phyloP scores from a whole-genome alignment of 2,113 vertebrate species.

The Bubo blakistoni region DNA sequence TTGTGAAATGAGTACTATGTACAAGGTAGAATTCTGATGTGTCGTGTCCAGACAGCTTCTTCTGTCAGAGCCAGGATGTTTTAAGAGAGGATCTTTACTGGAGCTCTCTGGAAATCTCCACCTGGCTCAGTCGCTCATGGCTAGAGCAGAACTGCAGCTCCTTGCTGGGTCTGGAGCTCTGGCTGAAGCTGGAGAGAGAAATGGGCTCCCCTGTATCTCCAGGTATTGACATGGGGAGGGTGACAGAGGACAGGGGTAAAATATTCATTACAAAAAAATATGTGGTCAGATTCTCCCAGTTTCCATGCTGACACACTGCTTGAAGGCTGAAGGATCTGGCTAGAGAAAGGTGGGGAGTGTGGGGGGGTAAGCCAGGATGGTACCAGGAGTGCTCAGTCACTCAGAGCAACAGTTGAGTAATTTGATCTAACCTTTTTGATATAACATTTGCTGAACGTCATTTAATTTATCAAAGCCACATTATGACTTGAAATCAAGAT shows the following conservation, averaged over 20 bases:
- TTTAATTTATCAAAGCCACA: not conserved
- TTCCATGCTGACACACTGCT: not conserved
- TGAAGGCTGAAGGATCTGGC: not conserved
- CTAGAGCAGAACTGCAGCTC: not conserved
- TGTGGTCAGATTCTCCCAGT: fast-evolving
- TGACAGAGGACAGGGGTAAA: not conserved
- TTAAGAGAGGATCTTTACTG: not conserved
- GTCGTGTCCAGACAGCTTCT: not conserved
- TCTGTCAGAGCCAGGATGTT: not conserved
- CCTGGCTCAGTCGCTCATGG: not conserved
- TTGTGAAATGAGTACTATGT: not conserved
- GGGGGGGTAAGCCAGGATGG: not conserved
- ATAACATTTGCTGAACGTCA: not conserved
- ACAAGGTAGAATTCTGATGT: not conserved
- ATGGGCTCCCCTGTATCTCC: not conserved
- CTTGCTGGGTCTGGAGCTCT: not conserved
- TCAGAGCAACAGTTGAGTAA: not conserved
- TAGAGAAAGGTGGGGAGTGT: not conserved
- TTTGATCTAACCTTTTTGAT: not conserved
- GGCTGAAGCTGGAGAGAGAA: not conserved
- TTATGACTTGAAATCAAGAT: not conserved
- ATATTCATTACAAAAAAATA: not conserved
- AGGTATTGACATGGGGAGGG: not conserved
- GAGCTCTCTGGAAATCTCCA: not conserved
- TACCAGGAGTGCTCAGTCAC: not conserved